These are phyloP conservation scores for Scomber colias DNA, from an alignment of 2,113 vertebrate species.

Conservation along the genomic window DNA sequence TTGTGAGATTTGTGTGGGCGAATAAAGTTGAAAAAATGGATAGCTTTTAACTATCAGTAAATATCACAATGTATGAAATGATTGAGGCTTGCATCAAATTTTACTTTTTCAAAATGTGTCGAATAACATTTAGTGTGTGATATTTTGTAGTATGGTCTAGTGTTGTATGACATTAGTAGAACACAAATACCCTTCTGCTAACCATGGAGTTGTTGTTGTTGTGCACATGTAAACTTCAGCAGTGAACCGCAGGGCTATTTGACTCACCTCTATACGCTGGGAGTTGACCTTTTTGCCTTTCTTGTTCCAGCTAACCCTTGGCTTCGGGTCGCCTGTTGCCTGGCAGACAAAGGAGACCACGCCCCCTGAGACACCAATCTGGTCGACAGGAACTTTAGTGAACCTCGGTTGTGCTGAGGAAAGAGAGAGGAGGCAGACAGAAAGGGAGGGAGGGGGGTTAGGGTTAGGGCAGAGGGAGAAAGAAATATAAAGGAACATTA, in stretches of 20 bases:
- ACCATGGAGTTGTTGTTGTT: neutral
- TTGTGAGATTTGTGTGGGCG: neutral
- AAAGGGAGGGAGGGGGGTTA: neutral
- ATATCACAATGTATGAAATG: too few relatives aligned
- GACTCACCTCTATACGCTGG: conserved; percentile 95
- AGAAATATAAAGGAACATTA: conserved; percentile 19
- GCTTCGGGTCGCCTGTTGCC: conserved; percentile 94
- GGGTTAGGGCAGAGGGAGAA: neutral
- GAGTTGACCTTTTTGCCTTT: conserved; percentile 99
- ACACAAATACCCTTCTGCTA: too few relatives aligned
- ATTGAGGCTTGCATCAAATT: too few relatives aligned
- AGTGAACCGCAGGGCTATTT: neutral
- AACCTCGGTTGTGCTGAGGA: conserved; percentile 88
- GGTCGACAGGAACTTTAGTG: conserved; percentile 94
- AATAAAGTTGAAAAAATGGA: neutral
- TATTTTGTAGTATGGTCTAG: neutral
- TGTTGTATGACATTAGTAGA: neutral
- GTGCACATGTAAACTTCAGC: neutral
- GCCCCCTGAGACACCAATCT: conserved; percentile 96
- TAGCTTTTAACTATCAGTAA: neutral
- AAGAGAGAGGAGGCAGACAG: neutral
- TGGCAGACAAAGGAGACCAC: conserved; percentile 99
- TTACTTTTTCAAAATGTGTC: neutral
- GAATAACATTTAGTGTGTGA: neutral
- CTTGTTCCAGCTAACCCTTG: conserved; percentile 97